Percentiles rank a stretch among this genome's conserved stretches.
These are phyloP conservation scores for Stenurella melanura DNA, from an alignment of 2,888 invertebrate genomes.

Conservation along the genomic window DNA sequence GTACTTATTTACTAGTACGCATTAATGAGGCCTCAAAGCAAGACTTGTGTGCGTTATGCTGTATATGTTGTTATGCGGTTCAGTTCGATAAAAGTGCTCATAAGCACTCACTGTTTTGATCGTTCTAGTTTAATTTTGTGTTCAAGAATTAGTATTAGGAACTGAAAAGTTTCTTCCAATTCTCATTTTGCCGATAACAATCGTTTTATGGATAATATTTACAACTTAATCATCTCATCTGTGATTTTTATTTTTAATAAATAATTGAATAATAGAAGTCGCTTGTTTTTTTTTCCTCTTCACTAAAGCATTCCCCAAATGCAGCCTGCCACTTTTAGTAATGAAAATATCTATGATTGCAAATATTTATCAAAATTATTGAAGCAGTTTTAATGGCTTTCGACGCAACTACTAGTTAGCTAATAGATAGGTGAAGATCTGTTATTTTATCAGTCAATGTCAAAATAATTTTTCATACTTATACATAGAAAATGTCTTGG, in stretches of 20 bases:
- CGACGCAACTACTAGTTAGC: no score
- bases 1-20: no score
- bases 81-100: neutral
- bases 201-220: slow-evolving; percentile 4
- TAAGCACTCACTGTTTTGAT: neutral
- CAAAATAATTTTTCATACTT: no score
- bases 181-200: neutral
- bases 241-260: slow-evolving; percentile 26
- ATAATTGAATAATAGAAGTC: neutral
- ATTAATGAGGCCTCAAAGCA: no score
- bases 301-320: neutral
- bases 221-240: slow-evolving; percentile 3
- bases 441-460: no score
- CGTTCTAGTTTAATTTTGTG: neutral
- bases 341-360: no score
- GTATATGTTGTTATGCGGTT: neutral
- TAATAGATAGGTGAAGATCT: no score
- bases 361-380: no score
- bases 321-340: neutral
- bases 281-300: neutral
- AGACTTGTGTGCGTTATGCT: no score
- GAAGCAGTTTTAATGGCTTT: no score
- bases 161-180: slow-evolving; percentile 10
- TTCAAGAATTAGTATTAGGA: neutral
- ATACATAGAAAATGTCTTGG: no score